Evolutionary conservation across 1,140 invertebrate genomes (phyloP).

Genomic region (Neomicropteryx cornuta): DNA sequence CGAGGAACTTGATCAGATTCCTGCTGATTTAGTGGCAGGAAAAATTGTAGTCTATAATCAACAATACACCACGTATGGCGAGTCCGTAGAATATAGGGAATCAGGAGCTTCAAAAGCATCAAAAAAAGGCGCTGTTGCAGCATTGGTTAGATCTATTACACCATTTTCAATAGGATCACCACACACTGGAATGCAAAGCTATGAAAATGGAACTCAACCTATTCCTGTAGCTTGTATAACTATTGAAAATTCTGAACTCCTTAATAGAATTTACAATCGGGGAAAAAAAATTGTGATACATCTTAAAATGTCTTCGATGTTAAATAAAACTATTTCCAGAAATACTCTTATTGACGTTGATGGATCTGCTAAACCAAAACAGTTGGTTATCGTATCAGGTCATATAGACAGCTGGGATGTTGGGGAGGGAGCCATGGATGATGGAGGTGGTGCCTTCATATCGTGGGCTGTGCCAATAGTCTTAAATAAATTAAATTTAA

Average conservation of each 20-base stretch:
- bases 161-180: constrained; percentile 54
- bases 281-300: constrained; percentile 22
- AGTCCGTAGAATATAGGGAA: constrained; percentile 41
- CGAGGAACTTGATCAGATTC: constrained; percentile 42
- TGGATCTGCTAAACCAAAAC: constrained; percentile 40
- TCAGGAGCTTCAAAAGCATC: constrained; percentile 46
- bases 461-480: constrained; percentile 56
- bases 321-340: constrained; percentile 36
- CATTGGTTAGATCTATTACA: constrained; percentile 55
- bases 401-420: constrained; percentile 77
- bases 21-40: constrained; percentile 36
- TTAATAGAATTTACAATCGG: constrained; percentile 46
- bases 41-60: constrained; percentile 65
- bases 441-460: constrained; percentile 64
- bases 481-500: constrained; percentile 47
- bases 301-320: constrained; percentile 20
- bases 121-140: constrained; percentile 55
- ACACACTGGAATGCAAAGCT: constrained; percentile 51
- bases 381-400: constrained; percentile 57
- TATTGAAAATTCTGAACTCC: constrained; percentile 58
- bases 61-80: constrained; percentile 44
- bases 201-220: constrained; percentile 41
- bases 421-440: constrained; percentile 71
- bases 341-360: constrained; percentile 55
- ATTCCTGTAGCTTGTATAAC: constrained; percentile 67